phyloP scores from a whole-genome alignment of 1,140 invertebrate genomes.

The Nephotettix cincticeps region DNA sequence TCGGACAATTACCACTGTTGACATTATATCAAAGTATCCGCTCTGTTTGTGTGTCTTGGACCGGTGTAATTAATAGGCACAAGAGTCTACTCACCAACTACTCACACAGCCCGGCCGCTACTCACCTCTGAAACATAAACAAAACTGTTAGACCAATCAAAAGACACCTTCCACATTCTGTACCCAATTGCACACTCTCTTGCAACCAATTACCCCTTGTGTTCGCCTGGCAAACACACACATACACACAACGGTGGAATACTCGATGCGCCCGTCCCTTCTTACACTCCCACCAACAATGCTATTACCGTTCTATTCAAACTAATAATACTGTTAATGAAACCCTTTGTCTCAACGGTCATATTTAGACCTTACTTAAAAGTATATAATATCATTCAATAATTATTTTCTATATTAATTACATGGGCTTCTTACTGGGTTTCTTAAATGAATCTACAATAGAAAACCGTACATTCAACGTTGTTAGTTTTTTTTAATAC shows the following conservation, averaged over 20 bases:
- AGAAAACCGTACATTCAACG: too few relatives aligned
- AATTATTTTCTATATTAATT: too few relatives aligned
- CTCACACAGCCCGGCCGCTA: neutral
- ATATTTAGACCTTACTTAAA: too few relatives aligned
- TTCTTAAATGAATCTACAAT: too few relatives aligned
- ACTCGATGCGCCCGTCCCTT: neutral
- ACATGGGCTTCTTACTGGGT: too few relatives aligned
- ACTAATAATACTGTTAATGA: too few relatives aligned
- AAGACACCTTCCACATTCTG: slow-evolving; percentile 7
- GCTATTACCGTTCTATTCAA: too few relatives aligned
- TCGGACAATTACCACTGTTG: neutral
- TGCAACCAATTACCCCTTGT: too few relatives aligned
- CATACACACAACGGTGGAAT: neutral
- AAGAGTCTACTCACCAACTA: neutral
- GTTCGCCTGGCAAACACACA: neutral
- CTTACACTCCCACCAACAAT: too few relatives aligned
- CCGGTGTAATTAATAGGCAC: neutral
- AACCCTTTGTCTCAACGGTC: too few relatives aligned
- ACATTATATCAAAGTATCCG: slow-evolving; percentile 1
- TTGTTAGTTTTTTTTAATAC: too few relatives aligned
- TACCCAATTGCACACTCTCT: neutral
- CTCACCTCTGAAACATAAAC: slow-evolving; percentile 18
- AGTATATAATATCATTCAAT: too few relatives aligned
- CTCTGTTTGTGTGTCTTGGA: neutral
- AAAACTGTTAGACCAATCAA: slow-evolving; percentile 14